Percentiles rank a stretch among this genome's conserved stretches.
Evolutionary conservation across 2,888 invertebrate species (phyloP).

Genomic region (Nemapogon koenigi): DNA sequence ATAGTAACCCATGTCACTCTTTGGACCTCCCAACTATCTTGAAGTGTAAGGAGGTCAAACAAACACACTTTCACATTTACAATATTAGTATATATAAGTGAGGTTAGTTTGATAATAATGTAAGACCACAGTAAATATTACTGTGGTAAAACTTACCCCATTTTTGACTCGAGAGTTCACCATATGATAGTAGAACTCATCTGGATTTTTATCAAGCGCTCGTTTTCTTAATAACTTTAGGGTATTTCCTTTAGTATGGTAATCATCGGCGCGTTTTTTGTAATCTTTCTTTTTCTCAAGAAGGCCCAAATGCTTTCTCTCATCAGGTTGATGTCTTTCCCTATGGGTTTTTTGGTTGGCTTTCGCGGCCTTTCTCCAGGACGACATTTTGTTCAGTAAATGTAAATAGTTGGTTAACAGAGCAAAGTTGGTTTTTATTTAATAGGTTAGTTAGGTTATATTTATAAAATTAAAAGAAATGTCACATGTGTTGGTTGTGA

Average conservation of each 20-base stretch:
- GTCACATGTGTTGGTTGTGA: too few relatives aligned
- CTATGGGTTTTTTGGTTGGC: slow-evolving; percentile 83
- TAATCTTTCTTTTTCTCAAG: slow-evolving; percentile 93
- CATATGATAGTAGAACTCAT: slow-evolving; percentile 99
- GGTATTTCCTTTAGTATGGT: slow-evolving; percentile 81
- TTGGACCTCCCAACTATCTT: too few relatives aligned
- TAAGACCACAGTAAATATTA: too few relatives aligned
- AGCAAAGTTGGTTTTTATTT: too few relatives aligned
- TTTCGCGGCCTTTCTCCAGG: slow-evolving; percentile 89
- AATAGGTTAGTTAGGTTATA: too few relatives aligned
- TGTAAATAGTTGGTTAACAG: too few relatives aligned
- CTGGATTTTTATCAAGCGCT: slow-evolving; percentile 92
- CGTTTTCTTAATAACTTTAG: slow-evolving; percentile 82
- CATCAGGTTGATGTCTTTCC: slow-evolving; percentile 85
- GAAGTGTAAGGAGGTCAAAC: too few relatives aligned
- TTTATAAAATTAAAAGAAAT: too few relatives aligned
- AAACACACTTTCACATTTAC: too few relatives aligned
- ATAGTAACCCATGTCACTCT: too few relatives aligned
- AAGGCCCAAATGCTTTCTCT: slow-evolving; percentile 77
- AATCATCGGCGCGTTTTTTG: slow-evolving; percentile 76
- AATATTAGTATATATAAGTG: too few relatives aligned
- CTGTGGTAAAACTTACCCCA: slow-evolving; percentile 56
- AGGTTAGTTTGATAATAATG: too few relatives aligned
- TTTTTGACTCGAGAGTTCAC: slow-evolving; percentile 79
- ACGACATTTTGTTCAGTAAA: slow-evolving; percentile 75